Percentiles rank a stretch among this genome's conserved stretches.
phyloP scores from a whole-genome alignment of 2,797 vertebrate species.

The Gila robusta region DNA sequence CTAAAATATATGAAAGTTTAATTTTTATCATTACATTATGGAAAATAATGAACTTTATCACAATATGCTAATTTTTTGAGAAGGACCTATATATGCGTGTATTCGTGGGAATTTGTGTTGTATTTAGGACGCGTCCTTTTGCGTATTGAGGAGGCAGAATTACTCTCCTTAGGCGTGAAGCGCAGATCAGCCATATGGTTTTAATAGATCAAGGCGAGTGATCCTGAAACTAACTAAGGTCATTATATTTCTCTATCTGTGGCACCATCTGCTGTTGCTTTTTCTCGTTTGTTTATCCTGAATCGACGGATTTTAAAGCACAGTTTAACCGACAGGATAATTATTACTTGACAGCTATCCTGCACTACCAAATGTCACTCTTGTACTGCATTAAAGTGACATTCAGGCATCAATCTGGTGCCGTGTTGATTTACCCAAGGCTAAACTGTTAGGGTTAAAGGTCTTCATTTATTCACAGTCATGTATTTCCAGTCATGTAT shows the following conservation, averaged over 20 bases:
- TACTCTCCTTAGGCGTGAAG: constrained; percentile 33
- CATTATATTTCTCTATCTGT: constrained; percentile 51
- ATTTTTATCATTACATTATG: too few species aligned
- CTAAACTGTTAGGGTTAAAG: background rate
- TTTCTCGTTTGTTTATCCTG: constrained; percentile 22
- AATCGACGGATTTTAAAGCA: constrained; percentile 10
- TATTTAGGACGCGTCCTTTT: constrained; percentile 34
- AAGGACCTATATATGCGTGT: background rate
- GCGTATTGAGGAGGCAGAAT: background rate
- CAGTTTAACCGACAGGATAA: background rate
- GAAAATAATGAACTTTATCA: too few species aligned
- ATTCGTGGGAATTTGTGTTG: constrained; percentile 3
- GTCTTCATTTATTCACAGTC: background rate
- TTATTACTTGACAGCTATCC: background rate
- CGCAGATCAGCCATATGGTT: constrained; percentile 55
- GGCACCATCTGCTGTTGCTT: constrained; percentile 50
- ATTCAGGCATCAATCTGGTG: background rate
- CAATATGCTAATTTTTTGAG: too few species aligned
- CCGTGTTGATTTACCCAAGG: background rate
- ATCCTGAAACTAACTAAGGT: constrained; percentile 53
- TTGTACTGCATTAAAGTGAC: background rate
- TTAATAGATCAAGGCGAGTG: constrained; percentile 50
- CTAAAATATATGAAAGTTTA: too few species aligned
- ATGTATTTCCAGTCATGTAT: background rate
- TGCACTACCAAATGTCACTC: background rate